Percentiles rank a stretch among this genome's conserved stretches.
Conservation (phyloP, 2,113 vertebrate genomes). For the Coturnix japonica region DNA sequence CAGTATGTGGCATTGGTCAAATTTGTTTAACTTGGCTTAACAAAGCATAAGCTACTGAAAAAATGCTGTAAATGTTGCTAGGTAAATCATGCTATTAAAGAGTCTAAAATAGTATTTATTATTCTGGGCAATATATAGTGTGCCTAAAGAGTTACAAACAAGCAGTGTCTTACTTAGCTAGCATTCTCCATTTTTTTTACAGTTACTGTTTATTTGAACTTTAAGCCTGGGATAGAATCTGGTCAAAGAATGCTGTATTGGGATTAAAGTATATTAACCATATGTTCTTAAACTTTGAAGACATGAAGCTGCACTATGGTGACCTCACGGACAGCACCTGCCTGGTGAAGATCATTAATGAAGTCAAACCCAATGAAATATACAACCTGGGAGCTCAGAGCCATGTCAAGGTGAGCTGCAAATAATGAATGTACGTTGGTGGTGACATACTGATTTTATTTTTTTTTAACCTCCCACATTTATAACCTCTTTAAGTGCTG, state of each 20-base stretch:
- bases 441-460: not conserved
- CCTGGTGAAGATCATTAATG: constrained; percentile 97
- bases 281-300: constrained; percentile 75
- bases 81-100: not conserved
- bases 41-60: not conserved
- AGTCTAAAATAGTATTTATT: not conserved
- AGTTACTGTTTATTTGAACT: not conserved
- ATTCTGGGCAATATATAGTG: not conserved
- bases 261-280: not conserved
- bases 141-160: not conserved
- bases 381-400: constrained; percentile 98
- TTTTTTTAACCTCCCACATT: not conserved
- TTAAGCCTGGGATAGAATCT: not conserved
- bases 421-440: not conserved
- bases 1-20: not conserved
- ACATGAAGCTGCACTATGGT: constrained; percentile 97
- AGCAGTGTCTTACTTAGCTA: not conserved
- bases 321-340: constrained; percentile 98
- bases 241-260: not conserved
- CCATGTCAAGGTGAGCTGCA: constrained; percentile 91
- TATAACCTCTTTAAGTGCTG: not conserved
- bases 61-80: not conserved
- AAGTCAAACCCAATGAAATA: constrained; percentile 93
- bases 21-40: not conserved
- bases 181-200: not conserved